Percentiles rank a stretch among this genome's conserved stretches.
Conservation (phyloP, 2,888 invertebrate genomes). For the Diogma glabrata region DNA sequence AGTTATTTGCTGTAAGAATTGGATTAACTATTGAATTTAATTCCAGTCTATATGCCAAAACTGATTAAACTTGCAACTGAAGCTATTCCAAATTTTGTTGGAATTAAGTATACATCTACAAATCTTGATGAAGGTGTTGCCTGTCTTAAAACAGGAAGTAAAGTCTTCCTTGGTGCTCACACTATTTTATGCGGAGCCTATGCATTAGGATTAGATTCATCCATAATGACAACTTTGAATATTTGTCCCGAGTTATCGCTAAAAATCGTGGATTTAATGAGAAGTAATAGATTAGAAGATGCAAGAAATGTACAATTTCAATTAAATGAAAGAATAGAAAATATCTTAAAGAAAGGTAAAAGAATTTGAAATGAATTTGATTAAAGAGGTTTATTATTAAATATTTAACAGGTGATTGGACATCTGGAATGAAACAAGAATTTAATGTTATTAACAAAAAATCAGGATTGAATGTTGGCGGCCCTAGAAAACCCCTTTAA, state of each 20-base stretch:
- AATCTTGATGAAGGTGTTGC: conserved; percentile 55
- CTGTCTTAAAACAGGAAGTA: conserved; percentile 42
- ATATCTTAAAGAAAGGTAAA: conserved; percentile 4
- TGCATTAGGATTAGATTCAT: conserved; percentile 56
- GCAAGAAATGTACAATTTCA: neutral
- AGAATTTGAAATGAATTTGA: neutral
- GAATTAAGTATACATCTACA: conserved; percentile 71
- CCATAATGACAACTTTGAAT: conserved; percentile 59
- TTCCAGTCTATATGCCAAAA: conserved; percentile 58
- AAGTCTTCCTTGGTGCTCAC: conserved; percentile 56
- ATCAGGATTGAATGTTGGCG: neutral
- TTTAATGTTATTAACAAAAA: conserved; percentile 2
- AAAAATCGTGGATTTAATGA: conserved; percentile 43
- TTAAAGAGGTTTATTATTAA: too few relatives aligned
- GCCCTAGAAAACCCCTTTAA: conserved; percentile 5
- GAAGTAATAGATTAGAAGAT: conserved; percentile 15
- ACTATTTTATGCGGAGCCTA: conserved; percentile 50
- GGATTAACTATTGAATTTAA: too few relatives aligned
- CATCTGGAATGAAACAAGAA: neutral
- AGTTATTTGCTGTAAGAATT: too few relatives aligned
- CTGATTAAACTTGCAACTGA: conserved; percentile 50
- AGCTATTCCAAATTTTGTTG: conserved; percentile 60
- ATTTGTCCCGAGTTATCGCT: conserved; percentile 48
- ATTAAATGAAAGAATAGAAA: conserved; percentile 1
- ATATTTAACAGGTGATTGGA: conserved; percentile 8